These are phyloP conservation scores for Mus spretus DNA, from an alignment of 2,797 vertebrate genomes.

Conservation along the genomic window DNA sequence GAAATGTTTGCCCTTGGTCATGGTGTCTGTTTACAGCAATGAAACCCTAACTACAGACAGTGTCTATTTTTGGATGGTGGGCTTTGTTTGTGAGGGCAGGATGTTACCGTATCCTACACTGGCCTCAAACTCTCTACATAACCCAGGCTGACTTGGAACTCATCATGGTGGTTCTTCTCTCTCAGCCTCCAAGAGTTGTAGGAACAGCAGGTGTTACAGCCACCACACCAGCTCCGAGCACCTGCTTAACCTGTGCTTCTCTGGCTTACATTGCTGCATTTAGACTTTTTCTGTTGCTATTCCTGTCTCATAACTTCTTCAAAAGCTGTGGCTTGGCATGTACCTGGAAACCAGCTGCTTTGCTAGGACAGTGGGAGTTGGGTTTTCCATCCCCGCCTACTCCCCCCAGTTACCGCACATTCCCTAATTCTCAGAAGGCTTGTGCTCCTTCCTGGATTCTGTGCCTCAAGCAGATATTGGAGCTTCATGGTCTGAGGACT, in stretches of 20 bases:
- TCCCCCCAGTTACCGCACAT: neutral
- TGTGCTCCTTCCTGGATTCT: neutral
- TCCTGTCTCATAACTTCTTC: neutral
- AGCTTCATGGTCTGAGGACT: neutral
- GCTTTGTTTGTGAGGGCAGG: neutral
- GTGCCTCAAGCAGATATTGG: neutral
- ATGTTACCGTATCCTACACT: neutral
- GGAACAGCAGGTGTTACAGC: neutral
- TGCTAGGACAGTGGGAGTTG: neutral
- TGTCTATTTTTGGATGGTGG: neutral
- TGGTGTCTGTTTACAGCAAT: neutral
- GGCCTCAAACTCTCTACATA: neutral
- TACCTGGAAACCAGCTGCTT: neutral
- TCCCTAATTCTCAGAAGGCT: neutral
- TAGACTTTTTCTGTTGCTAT: neutral
- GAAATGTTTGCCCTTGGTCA: neutral
- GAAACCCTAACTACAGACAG: neutral
- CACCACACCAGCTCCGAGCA: accelerated
- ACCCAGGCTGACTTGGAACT: neutral
- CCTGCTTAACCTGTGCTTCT: neutral
- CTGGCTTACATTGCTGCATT: neutral
- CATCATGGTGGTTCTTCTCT: neutral
- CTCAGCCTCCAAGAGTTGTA: neutral
- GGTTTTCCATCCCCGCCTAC: neutral
- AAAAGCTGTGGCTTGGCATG: accelerated